Base-by-base conservation (phyloP, 2,113 vertebrate genomes). In the Epinephelus fuscoguttatus region DNA sequence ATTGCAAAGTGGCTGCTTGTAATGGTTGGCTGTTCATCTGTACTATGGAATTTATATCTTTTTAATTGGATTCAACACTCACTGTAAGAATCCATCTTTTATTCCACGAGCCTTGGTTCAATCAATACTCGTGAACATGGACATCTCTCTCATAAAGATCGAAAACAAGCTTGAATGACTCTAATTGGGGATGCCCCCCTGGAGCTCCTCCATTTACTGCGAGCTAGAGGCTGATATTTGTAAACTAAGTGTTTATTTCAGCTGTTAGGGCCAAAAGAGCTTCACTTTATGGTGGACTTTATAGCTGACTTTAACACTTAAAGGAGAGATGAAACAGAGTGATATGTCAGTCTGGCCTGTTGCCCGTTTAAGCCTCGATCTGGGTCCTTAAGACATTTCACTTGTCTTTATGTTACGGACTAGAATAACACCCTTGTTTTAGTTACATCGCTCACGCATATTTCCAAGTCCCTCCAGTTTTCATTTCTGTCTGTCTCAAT, bases 31-130 rank as follows among this genome's bases (percentile, higher is more conserved):
- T 17, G 56, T 78, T 72, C 53, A 61, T 89, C 66, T 57, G 49
- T 60, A 67, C 15, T 33, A 4, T 67, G 53, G 42, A 37, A 23
- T 5, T 52, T 27, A 19, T 50, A 21, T 82, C 17, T 57, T 79
- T 76, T 80, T 69, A 82, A 84, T 57, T 13, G 30, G 30, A 70
- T 55, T 90, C 53, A 13, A 57, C 13, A n/a, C 37, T 75, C 33
- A 1, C 62, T 78, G 63, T 68, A 42, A 81, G 57, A 78, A 62
- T 75, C 75, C 70, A 72, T 82, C 53, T 40, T 75, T 66, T 67
- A 7, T 78, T 80, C 52, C 25, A 27, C 45, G 27, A 42, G 59
- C 72, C 7, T 70, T 49, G 37, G 64, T 64, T 59, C 11, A 78
- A 18, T 66, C 63, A 49, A 33, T 49, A 47, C 55, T 75, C 61